Base-by-base conservation (phyloP, 2,888 invertebrate species). In the Adineta ricciae region DNA sequence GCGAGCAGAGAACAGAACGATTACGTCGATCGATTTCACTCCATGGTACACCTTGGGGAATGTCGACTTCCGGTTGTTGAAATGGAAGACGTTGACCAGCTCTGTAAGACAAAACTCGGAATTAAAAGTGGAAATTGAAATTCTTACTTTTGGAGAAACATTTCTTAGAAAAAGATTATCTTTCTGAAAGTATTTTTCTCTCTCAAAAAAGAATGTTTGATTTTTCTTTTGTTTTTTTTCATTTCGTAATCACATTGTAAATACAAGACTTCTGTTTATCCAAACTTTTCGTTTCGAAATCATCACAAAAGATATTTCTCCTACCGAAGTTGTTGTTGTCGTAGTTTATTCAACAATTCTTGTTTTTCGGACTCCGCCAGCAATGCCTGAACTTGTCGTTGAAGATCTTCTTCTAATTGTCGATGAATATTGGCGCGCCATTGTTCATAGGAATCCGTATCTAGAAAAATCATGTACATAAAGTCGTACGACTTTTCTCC, bases 361-460 rank as follows among this genome's bases (percentile, higher is more conserved):
- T 78, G 38, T 32, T 32, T 3, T 14, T 78, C 78, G 11, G 78
- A 11, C 11, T 78, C 78, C 82, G 89, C 89, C 82, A 90, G 87
- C 3, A 89, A 89, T 54, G 89, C 89, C 27, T 89, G 87, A 7
- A 90, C 90, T 56, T 89, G 87, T 86, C 88, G 88, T 72, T 88
- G 88, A 52, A 90, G 87, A 82, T 90, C 90, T 24, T 88, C 88
- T 86, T 90, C 90, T 88, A 90, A 89, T 21, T 86, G 24, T 64
- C 21, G 84, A 32, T 78, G 78, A 32, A 86, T 52, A 38, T 50
- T 86, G 21, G 52, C 64, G 27, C 83, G 54, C 86, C 86, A 86
- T 52, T 72, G 72, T 41, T 78, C 78, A 41, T 41, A 78, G 5
- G 78, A n/a, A 24, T 38, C 41, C 0, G 78, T n/a, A 78, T n/a